phyloP scores from a whole-genome alignment of 53 echinoderm and acorn worm species.

The Pentamera pediparva region DNA sequence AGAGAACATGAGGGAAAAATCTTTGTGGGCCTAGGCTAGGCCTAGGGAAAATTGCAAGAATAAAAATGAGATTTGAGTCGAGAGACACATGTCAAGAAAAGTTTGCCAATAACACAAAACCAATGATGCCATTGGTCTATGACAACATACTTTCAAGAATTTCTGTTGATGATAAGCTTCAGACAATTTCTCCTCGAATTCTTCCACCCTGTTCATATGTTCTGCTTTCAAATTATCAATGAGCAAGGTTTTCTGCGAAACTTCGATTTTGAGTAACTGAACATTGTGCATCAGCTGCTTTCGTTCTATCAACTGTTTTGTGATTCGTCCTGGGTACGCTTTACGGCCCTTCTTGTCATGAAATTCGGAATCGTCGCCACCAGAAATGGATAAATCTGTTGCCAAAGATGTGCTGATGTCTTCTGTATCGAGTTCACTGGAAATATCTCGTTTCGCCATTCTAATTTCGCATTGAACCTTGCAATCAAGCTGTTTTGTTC shows the following conservation, averaged over 20 bases:
- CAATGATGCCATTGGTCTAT: no score
- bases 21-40: not conserved
- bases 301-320: constrained; percentile 90
- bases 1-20: not conserved
- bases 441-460: constrained; percentile 73
- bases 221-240: constrained; percentile 86
- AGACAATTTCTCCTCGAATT: constrained; percentile 68
- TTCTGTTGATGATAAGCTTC: constrained; percentile 68
- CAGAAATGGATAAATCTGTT: constrained; percentile 74
- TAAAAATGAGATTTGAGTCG: not conserved
- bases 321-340: constrained; percentile 50
- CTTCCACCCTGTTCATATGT: constrained; percentile 64
- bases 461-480: no score
- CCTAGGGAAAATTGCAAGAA: not conserved
- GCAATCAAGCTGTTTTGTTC: no score
- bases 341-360: constrained; percentile 24
- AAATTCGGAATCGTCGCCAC: constrained; percentile 49
- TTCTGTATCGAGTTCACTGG: constrained; percentile 83
- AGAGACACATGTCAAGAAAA: not conserved
- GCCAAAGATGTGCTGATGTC: constrained; percentile 97
- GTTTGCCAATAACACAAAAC: no score
- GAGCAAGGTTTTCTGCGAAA: constrained; percentile 79
- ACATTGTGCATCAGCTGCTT: constrained; percentile 87
- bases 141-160: constrained; percentile 49
- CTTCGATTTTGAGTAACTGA: constrained; percentile 77